These are phyloP conservation scores for Chitala chitala DNA, from an alignment of 2,113 vertebrate genomes.

Conservation along the genomic window DNA sequence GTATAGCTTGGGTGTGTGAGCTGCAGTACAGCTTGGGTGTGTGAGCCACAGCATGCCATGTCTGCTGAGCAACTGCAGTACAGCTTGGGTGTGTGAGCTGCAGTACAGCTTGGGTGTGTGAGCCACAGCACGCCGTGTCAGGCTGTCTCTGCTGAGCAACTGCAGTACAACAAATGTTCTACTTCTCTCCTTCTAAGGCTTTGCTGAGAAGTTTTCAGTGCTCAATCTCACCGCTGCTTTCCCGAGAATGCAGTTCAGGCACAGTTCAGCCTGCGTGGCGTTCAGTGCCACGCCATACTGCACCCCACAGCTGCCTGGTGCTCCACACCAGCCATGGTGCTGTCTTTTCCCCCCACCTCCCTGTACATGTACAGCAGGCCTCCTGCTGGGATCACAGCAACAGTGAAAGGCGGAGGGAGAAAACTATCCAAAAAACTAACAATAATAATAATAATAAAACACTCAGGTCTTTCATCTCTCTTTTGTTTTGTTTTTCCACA, in stretches of 20 bases:
- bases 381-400: too few species aligned
- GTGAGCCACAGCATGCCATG: neutral
- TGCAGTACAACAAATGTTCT: neutral
- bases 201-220: neutral
- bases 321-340: too few species aligned
- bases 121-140: neutral
- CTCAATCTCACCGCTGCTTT: neutral
- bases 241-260: neutral
- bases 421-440: too few species aligned
- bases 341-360: too few species aligned
- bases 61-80: neutral
- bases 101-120: slow-evolving; percentile 1
- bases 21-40: too few species aligned
- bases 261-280: neutral
- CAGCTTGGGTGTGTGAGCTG: neutral
- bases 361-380: too few species aligned
- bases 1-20: too few species aligned
- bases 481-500: neutral
- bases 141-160: too few species aligned
- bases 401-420: neutral
- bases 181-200: neutral
- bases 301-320: neutral
- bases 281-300: neutral
- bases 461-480: neutral
- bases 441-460: neutral